These are phyloP conservation scores for Jaculus jaculus DNA, from an alignment of 2,113 vertebrate genomes.

Conservation along the genomic window DNA sequence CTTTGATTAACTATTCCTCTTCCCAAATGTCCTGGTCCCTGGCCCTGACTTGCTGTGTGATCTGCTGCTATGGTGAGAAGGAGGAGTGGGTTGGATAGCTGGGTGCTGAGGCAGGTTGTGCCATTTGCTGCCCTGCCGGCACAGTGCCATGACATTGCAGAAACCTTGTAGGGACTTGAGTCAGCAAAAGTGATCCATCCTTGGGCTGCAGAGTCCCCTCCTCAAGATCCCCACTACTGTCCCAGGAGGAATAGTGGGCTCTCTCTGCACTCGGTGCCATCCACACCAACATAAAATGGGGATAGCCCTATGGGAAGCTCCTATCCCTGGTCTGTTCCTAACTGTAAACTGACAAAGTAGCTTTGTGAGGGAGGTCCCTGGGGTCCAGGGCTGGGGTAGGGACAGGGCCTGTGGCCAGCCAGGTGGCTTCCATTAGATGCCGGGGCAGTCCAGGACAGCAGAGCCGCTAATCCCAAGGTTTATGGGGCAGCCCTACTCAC, in stretches of 20 bases:
- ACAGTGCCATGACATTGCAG: neutral
- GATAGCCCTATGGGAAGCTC: neutral
- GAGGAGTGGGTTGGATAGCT: neutral
- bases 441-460: constrained; percentile 22
- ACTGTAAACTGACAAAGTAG: constrained; percentile 1
- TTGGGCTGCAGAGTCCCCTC: neutral
- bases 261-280: neutral
- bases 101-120: neutral
- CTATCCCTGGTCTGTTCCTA: neutral
- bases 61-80: neutral
- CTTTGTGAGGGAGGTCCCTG: neutral
- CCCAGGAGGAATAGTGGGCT: neutral
- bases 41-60: neutral
- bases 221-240: neutral
- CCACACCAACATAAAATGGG: neutral
- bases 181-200: neutral
- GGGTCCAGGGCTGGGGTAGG: neutral
- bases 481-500: neutral
- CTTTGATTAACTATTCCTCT: neutral
- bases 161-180: neutral
- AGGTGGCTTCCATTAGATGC: constrained; percentile 66
- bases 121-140: neutral
- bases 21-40: neutral
- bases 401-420: constrained; percentile 38
- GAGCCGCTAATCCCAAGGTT: constrained; percentile 45